Evolutionary conservation across 1,140 invertebrate species (phyloP).

Genomic region (Lysiphlebus fabarum): DNA sequence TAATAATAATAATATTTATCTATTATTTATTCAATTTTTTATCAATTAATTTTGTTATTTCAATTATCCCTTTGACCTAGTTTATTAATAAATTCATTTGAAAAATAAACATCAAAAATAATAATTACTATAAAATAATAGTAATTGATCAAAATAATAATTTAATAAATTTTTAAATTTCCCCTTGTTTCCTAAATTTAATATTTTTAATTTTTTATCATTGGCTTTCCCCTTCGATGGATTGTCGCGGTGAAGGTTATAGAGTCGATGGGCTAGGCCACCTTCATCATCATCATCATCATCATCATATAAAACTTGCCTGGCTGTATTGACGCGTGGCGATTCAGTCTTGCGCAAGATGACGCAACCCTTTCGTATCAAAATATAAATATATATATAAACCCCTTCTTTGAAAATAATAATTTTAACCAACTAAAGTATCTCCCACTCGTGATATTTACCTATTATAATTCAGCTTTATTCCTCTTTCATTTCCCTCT

Average conservation of each 20-base stretch:
- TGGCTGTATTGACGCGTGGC: constrained; percentile 44
- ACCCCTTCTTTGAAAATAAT: background rate
- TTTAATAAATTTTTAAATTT: background rate
- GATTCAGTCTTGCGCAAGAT: constrained; percentile 47
- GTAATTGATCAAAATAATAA: background rate
- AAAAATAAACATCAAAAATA: too few species aligned
- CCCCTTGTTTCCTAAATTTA: background rate
- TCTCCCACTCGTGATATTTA: constrained; percentile 3
- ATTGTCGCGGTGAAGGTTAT: constrained; percentile 30
- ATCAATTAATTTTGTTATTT: too few species aligned
- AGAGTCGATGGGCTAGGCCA: constrained; percentile 32
- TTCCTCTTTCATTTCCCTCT: constrained; percentile 12
- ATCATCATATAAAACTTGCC: too few species aligned
- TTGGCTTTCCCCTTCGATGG: background rate
- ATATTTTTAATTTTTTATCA: background rate
- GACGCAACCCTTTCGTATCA: constrained; percentile 45
- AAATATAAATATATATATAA: too few species aligned
- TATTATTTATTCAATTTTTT: background rate
- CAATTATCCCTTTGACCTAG: too few species aligned
- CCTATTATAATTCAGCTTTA: constrained; percentile 17
- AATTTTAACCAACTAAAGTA: background rate
- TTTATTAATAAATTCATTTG: too few species aligned
- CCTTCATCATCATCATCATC: too few species aligned
- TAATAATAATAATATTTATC: background rate
- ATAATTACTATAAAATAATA: background rate